Evolutionary conservation across 2,113 vertebrate species (phyloP).

Genomic region (Dipodomys ordii): DNA sequence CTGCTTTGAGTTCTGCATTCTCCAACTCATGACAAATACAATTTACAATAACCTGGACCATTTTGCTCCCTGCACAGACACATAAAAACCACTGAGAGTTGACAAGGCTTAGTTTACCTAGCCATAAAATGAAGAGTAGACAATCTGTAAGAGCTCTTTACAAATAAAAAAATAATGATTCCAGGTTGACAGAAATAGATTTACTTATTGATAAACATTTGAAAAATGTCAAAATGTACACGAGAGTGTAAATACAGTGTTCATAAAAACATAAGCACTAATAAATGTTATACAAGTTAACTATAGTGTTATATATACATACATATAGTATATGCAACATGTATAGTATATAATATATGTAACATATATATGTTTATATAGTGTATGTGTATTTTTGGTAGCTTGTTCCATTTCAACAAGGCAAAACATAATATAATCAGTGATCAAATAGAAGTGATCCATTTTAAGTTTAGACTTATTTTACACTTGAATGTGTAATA

Average conservation of each 20-base stretch:
- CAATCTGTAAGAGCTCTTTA: background rate
- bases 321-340: background rate
- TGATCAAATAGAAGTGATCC: background rate
- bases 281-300: background rate
- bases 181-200: background rate
- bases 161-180: background rate
- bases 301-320: background rate
- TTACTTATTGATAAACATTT: background rate
- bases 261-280: background rate
- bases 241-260: background rate
- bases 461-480: background rate
- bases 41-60: no score
- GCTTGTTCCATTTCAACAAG: background rate
- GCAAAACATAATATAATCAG: background rate
- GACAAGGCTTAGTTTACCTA: background rate
- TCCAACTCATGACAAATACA: no score
- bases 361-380: no score
- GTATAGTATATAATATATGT: background rate
- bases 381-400: background rate
- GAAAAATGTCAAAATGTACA: background rate
- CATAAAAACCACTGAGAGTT: background rate
- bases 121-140: background rate
- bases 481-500: conserved; percentile 1
- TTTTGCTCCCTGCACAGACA: no score
- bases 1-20: no score